Evolutionary conservation across 2,797 vertebrate species (phyloP), one percentile per base, ranked within the genome.

Genomic region (Anguilla marmorata): DNA sequence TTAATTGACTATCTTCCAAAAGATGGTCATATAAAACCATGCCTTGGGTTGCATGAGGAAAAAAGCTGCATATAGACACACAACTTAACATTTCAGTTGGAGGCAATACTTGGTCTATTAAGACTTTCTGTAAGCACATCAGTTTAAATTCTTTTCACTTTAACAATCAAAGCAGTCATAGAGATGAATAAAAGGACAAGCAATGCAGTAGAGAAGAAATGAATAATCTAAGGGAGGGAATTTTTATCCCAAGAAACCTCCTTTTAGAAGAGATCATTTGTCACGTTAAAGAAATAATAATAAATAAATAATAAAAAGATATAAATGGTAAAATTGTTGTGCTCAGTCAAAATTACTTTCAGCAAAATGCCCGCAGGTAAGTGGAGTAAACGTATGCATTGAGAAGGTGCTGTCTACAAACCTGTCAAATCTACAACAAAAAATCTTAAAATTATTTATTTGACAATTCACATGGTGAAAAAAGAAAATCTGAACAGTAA

Each of bases 1-100:
- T 80, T 87, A 50, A 87, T 79, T 80, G 56, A 60, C 58, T 45
- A 52, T 45, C 76, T 16, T 87, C 30, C 52, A 82, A 63, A 87
- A 52, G 72, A 60, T 60, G 48, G 63, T 27, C 16, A 33, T 80
- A 87, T 48, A 12, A 76, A 76, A 76, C 33, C 27, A 76, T 76
- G 72, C 33, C 4, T 72, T 72, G 1, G 9, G 7, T 3, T 33
- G 72, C 30, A 76, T 37, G 27, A 76, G 27, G 27, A 30, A 30
- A 76, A 33, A 37, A 9, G 9, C 72, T 33, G 72, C 27, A 76
- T 14, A 76, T 12, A 14, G 0, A 76, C 12, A 16, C 12, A 37
- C 27, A 12, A 12, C 72, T 12, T 76, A 33, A 76, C 27, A 72
- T 76, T 76, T 76, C 30, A 69, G n/a, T 30, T 9, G n/a, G 5